phyloP scores from a whole-genome alignment of 2,797 vertebrate species.

The Danio albolineatus region DNA sequence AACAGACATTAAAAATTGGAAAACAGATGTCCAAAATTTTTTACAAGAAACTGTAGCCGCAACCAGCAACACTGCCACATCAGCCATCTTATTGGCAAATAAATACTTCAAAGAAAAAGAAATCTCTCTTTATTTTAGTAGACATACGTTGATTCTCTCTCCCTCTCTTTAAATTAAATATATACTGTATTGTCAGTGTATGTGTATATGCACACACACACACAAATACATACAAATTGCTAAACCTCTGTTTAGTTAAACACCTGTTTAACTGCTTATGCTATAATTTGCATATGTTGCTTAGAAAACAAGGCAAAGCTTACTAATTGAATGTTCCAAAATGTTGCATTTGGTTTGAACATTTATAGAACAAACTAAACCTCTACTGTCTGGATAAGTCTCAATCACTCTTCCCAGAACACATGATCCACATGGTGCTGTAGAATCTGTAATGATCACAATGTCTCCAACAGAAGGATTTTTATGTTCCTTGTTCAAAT shows the following conservation, averaged over 20 bases:
- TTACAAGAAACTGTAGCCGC: too few relatives aligned
- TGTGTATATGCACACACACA: too few relatives aligned
- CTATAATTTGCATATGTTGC: neutral
- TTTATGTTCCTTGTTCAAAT: neutral
- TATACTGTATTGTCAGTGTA: too few relatives aligned
- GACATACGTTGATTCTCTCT: too few relatives aligned
- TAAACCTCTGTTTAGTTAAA: neutral
- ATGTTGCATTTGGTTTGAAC: neutral
- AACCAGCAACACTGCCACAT: too few relatives aligned
- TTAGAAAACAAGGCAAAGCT: neutral
- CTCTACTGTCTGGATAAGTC: neutral
- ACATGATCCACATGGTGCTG: slow-evolving; percentile 16
- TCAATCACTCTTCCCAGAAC: neutral
- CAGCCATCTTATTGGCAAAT: too few relatives aligned
- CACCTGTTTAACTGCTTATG: neutral
- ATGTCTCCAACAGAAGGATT: neutral
- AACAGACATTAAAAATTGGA: too few relatives aligned
- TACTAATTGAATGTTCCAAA: neutral
- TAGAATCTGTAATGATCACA: slow-evolving; percentile 8
- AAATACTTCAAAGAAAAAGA: too few relatives aligned
- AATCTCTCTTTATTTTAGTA: too few relatives aligned
- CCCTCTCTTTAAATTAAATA: too few relatives aligned
- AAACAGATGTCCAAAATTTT: too few relatives aligned
- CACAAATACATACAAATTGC: too few relatives aligned
- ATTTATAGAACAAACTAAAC: neutral